These are phyloP conservation scores for Rhamphomyia laevipes DNA, from an alignment of 2,888 invertebrate genomes.

Conservation along the genomic window DNA sequence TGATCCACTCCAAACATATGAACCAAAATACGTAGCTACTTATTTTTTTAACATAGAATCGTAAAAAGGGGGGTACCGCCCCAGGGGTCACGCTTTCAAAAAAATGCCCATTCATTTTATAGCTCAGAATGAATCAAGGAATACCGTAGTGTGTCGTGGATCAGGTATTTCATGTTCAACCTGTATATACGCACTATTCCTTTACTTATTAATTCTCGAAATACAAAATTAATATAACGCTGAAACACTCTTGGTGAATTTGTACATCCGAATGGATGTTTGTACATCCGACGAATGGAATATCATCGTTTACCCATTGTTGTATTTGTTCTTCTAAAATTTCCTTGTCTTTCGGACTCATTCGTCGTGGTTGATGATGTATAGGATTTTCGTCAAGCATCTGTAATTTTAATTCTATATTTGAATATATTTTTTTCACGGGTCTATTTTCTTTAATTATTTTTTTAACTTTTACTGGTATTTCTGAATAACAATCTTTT, in stretches of 20 bases:
- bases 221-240: conserved; percentile 11
- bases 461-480: too few relatives aligned
- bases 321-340: background rate
- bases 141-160: too few relatives aligned
- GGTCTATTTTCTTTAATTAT: background rate
- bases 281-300: background rate
- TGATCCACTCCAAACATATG: too few relatives aligned
- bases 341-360: background rate
- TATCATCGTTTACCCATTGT: background rate
- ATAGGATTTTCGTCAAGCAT: background rate
- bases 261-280: conserved; percentile 9
- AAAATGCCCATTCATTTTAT: too few relatives aligned
- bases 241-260: conserved; percentile 15
- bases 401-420: background rate
- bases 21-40: too few relatives aligned
- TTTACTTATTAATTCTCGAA: conserved; percentile 12
- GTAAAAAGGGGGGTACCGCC: too few relatives aligned
- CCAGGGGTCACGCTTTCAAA: too few relatives aligned
- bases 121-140: too few relatives aligned
- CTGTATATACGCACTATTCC: conserved; percentile 8
- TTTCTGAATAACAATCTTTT: too few relatives aligned
- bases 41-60: too few relatives aligned
- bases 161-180: too few relatives aligned
- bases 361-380: background rate
- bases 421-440: background rate